Conservation (phyloP, 2,888 invertebrate genomes). For the Coelinius sp. region DNA sequence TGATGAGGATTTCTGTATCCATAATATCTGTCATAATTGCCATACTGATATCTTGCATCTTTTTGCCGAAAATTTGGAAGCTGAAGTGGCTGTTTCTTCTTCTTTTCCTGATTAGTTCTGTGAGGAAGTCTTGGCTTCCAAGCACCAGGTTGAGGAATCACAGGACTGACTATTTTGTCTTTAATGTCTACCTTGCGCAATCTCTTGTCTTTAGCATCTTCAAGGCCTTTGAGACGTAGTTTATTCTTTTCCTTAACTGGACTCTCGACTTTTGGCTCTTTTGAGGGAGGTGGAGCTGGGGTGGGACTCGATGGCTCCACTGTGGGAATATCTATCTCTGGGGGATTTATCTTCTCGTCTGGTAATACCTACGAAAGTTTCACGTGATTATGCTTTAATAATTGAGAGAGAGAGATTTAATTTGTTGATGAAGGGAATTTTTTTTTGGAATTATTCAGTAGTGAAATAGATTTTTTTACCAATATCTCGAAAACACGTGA, state of each 20-base stretch:
- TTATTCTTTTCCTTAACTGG: constrained; percentile 62
- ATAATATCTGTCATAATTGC: constrained; percentile 97
- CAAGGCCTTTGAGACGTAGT: constrained; percentile 63
- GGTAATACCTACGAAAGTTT: background rate
- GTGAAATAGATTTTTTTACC: no score
- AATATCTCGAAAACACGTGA: no score
- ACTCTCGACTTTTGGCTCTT: constrained; percentile 50
- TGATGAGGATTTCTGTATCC: constrained; percentile 91
- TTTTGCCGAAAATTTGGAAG: constrained; percentile 81
- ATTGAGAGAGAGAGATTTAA: no score
- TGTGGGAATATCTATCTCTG: background rate
- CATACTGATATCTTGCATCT: constrained; percentile 89
- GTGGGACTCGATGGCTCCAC: constrained; percentile 32
- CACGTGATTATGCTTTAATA: no score
- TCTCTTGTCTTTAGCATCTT: constrained; percentile 64
- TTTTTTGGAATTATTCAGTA: no score
- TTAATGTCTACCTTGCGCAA: constrained; percentile 79
- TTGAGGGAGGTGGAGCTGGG: constrained; percentile 20
- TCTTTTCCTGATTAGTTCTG: constrained; percentile 70
- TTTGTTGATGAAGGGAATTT: no score
- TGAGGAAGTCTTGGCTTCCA: constrained; percentile 78
- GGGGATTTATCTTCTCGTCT: background rate
- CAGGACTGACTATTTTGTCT: constrained; percentile 94
- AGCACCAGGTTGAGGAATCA: constrained; percentile 90
- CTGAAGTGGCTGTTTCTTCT: constrained; percentile 63